phyloP scores from a whole-genome alignment of 1,140 invertebrate genomes.

The Eriosoma lanigerum region DNA sequence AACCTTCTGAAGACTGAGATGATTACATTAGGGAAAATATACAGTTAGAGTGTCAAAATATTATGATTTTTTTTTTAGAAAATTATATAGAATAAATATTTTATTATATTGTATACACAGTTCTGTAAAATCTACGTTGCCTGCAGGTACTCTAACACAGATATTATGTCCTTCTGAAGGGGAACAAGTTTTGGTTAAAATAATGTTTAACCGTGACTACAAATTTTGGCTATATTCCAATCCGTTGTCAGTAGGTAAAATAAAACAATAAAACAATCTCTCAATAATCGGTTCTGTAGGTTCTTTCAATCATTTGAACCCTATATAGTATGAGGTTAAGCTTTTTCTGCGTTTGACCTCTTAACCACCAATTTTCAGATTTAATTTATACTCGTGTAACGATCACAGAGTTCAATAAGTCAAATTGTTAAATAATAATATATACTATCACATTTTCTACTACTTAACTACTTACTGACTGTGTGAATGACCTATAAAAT shows the following conservation, averaged over 20 bases:
- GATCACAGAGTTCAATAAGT: background rate
- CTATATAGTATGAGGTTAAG: background rate
- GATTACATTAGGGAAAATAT: background rate
- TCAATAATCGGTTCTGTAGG: background rate
- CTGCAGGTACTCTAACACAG: background rate
- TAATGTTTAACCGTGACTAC: background rate
- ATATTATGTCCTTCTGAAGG: conserved; percentile 22
- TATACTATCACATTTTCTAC: background rate
- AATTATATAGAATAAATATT: background rate
- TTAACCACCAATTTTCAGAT: background rate
- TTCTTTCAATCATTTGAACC: conserved; percentile 21
- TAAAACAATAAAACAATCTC: background rate
- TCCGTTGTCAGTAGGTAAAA: background rate
- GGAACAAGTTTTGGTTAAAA: conserved; percentile 18
- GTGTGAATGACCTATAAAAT: conserved; percentile 19
- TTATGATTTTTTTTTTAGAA: background rate
- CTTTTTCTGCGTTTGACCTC: background rate
- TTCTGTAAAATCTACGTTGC: background rate
- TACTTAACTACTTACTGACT: background rate
- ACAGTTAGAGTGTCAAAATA: background rate
- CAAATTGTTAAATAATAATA: background rate
- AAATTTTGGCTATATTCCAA: conserved; percentile 38
- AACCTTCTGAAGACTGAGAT: background rate
- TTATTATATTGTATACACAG: background rate
- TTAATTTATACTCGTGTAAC: background rate